Base-by-base conservation (phyloP, 2,797 vertebrate genomes). In the Euphonia xanthogaster region DNA sequence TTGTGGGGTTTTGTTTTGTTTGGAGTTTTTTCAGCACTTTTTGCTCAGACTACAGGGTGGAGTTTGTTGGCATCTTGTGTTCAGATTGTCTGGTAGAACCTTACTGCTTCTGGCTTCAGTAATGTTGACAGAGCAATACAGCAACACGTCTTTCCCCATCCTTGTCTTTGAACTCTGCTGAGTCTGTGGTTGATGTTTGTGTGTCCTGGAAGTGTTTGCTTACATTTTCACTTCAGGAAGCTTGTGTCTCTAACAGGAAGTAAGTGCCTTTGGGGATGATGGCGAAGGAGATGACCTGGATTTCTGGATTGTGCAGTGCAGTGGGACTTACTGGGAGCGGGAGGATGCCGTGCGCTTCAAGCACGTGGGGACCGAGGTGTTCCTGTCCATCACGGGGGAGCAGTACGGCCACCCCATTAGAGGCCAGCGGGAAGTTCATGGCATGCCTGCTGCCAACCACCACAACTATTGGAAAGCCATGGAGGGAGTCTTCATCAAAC, bases 281-380 rank as follows among this genome's bases (percentile, higher is more conserved):
- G 99, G 99, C 2, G 99, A 99, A 96, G 99, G 99, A 4, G 99
- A 99, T 10, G 98, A 99, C 96, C 98, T 99, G 81, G 99, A 99
- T 42, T 97, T 99, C 62, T 99, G 99, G 99, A 95, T 83, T 1
- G 99, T 99, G 65, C 99, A 99, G 90, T 99, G 99, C 81, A 98
- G 99, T 7, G 98, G 98, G 37, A 87, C 90, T 8, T 97, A 98
- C 96, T 99, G 99, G 99, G 98, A 99, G 51, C 99, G 99, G 0
- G 98, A 99, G 2, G 98, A 99, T 2, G 73, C 97, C 0, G 98
- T 99, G 75, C 99, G 99, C 78, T 98, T 99, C 98, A 99, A 98
- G 96, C 99, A 99, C 27, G 63, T 98, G 10, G 99, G 99, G 86
- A 99, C 99, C 0, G 98, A 98, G 8, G 98, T 98, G 61, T 99